Conservation (phyloP, 2,113 vertebrate species). For the Thalassoma bifasciatum region DNA sequence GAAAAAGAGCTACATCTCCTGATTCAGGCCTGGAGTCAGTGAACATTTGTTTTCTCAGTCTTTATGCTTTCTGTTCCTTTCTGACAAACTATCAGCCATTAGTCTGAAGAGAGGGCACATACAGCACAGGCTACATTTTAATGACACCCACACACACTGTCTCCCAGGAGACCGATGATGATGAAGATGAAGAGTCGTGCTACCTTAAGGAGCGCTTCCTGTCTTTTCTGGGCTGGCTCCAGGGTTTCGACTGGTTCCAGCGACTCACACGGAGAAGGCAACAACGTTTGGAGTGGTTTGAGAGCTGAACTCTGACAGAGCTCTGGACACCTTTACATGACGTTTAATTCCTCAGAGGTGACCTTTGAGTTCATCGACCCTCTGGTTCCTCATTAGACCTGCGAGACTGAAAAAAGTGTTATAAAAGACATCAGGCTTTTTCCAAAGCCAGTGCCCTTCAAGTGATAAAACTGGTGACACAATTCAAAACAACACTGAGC, state of each 20-base stretch:
- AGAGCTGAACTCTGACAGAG: conserved; percentile 46
- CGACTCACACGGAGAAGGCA: conserved; percentile 87
- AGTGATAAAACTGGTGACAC: background rate
- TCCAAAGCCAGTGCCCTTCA: no score
- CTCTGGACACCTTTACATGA: conserved; percentile 62
- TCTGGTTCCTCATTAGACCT: no score
- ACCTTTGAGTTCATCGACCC: no score
- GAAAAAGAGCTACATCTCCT: no score
- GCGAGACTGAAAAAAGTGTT: no score
- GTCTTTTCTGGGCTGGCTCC: conserved; percentile 85
- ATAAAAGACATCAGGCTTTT: background rate
- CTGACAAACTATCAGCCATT: no score
- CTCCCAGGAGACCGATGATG: conserved; percentile 73
- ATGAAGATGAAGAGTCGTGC: conserved; percentile 78
- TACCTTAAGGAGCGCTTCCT: conserved; percentile 83
- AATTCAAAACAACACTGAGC: background rate
- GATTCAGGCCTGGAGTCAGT: no score
- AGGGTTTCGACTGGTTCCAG: conserved; percentile 76
- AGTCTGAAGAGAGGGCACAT: background rate
- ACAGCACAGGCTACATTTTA: background rate
- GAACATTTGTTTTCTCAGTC: background rate
- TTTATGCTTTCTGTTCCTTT: background rate
- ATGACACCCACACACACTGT: conserved; percentile 6
- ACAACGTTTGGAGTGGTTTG: conserved; percentile 74
- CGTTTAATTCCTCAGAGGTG: no score